phyloP scores from a whole-genome alignment of 2,888 invertebrate species.

The Drosophila quinaria region DNA sequence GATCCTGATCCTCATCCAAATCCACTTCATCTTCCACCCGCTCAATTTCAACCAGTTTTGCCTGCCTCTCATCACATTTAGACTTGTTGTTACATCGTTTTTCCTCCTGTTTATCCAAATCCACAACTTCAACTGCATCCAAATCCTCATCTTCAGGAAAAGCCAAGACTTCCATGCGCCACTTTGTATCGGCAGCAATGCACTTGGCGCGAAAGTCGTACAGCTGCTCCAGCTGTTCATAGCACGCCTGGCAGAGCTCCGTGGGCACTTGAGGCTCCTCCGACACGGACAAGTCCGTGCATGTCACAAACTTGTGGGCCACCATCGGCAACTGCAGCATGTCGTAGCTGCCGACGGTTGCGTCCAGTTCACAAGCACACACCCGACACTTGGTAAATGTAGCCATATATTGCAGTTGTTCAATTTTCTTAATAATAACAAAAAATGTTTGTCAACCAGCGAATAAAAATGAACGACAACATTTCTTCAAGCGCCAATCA shows the following conservation, averaged over 20 bases:
- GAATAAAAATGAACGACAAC: not conserved
- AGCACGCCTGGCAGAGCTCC: constrained; percentile 37
- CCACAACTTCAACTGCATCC: not conserved
- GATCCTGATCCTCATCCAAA: not conserved
- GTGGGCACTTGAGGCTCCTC: constrained; percentile 45
- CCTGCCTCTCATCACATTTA: not conserved
- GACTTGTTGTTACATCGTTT: too few relatives aligned
- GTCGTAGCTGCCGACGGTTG: constrained; percentile 21
- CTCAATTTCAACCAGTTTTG: not conserved
- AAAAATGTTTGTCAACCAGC: not conserved
- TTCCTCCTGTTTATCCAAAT: not conserved
- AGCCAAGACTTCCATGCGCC: constrained; percentile 47
- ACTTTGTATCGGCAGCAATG: constrained; percentile 46
- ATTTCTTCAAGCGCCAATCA: constrained; percentile 2
- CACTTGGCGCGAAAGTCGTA: constrained; percentile 47
- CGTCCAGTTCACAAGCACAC: constrained; percentile 30
- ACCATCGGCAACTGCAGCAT: constrained; percentile 48
- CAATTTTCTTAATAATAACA: not conserved
- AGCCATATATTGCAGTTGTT: too few relatives aligned
- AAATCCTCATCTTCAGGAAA: constrained; percentile 19
- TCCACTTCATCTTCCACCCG: not conserved
- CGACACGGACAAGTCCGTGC: constrained; percentile 52
- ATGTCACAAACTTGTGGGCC: constrained; percentile 61
- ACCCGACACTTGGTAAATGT: constrained; percentile 35
- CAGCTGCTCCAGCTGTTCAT: constrained; percentile 29